A percentile compares a stretch with the other conserved stretches of the same genome.
Evolutionary conservation across 1,140 invertebrate species (phyloP).

Genomic region (Pogonognathellus flavescens): DNA sequence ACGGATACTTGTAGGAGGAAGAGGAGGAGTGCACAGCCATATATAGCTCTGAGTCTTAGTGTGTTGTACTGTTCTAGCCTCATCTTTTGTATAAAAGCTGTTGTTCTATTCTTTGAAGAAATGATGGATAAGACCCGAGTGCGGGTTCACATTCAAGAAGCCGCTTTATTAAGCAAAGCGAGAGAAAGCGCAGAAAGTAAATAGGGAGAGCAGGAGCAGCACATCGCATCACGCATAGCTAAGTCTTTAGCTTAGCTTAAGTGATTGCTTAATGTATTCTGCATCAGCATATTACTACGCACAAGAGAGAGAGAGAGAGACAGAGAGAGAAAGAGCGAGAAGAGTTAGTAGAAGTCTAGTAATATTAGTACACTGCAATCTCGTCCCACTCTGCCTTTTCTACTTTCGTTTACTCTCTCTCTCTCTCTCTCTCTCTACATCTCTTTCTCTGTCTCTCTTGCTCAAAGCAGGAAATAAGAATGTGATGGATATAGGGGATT

Average conservation of each 20-base stretch:
- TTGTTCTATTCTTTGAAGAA: slow-evolving; percentile 34
- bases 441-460: background rate
- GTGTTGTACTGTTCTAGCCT: background rate
- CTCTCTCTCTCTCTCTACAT: background rate
- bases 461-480: slow-evolving; percentile 22
- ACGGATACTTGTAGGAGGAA: background rate
- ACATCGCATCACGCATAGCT: slow-evolving; percentile 47
- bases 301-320: too few species aligned
- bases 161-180: slow-evolving; percentile 34
- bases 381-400: slow-evolving; percentile 44
- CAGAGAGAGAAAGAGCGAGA: too few species aligned
- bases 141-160: slow-evolving; percentile 45
- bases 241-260: slow-evolving; percentile 49
- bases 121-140: slow-evolving; percentile 41
- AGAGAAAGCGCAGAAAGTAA: slow-evolving; percentile 11
- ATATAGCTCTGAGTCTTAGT: background rate
- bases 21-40: background rate
- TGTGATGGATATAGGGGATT: slow-evolving; percentile 41
- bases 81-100: background rate
- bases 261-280: slow-evolving; percentile 48
- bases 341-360: too few species aligned
- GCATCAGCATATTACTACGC: slow-evolving; percentile 28
- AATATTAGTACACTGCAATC: slow-evolving; percentile 13
- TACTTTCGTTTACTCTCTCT: slow-evolving; percentile 31
- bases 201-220: slow-evolving; percentile 16